These are phyloP conservation scores for Nothura maculosa DNA, from an alignment of 2,797 vertebrate species.

Conservation along the genomic window DNA sequence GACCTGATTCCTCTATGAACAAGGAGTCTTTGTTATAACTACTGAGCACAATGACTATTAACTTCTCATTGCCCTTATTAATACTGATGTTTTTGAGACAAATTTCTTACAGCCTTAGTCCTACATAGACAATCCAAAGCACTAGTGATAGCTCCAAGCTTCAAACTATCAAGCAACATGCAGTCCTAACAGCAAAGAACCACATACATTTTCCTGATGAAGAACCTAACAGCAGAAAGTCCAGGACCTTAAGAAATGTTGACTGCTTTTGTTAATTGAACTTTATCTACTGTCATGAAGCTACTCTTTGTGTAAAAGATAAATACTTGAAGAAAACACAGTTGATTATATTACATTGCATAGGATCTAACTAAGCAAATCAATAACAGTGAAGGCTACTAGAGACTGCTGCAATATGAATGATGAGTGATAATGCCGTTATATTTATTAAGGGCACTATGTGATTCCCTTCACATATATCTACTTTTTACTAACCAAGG, in stretches of 20 bases:
- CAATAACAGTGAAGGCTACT: neutral
- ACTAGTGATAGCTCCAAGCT: neutral
- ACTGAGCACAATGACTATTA: neutral
- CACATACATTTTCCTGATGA: neutral
- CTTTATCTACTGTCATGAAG: neutral
- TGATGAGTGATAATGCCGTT: neutral
- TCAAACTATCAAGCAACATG: neutral
- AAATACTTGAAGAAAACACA: neutral
- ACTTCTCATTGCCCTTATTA: neutral
- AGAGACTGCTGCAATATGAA: neutral
- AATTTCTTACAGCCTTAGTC: neutral
- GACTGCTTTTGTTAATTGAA: neutral
- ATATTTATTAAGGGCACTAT: neutral
- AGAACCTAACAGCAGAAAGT: neutral
- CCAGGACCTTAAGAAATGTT: neutral
- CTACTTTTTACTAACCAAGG: neutral
- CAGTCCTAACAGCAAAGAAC: neutral
- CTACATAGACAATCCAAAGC: neutral
- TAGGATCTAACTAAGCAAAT: neutral
- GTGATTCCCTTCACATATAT: neutral
- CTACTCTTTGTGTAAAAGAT: rapidly evolving
- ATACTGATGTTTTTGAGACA: neutral
- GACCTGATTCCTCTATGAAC: neutral
- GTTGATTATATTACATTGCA: neutral
- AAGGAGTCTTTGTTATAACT: neutral